Conservation (phyloP, 2,797 vertebrate species). For the Mareca strepera region DNA sequence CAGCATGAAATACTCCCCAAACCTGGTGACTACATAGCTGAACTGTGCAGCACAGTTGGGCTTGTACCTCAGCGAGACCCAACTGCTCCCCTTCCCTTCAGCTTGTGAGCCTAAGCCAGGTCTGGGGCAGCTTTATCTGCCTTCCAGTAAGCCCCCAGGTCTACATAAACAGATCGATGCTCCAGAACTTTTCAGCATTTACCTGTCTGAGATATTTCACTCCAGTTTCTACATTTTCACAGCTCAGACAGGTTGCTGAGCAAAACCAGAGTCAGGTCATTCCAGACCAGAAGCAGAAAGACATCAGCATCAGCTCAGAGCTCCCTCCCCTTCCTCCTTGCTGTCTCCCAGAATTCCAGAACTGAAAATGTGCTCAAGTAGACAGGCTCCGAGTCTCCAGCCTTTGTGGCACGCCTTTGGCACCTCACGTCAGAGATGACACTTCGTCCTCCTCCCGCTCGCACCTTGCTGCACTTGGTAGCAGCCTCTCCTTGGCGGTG, state of each 20-base stretch:
- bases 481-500: accelerated
- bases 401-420: not conserved
- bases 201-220: not conserved
- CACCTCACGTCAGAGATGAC: not conserved
- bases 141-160: not conserved
- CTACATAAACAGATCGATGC: accelerated
- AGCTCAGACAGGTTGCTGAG: too few relatives aligned
- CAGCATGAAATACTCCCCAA: not conserved
- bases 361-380: not conserved
- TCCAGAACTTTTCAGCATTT: not conserved
- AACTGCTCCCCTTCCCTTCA: not conserved
- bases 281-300: not conserved
- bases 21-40: not conserved
- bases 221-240: not conserved
- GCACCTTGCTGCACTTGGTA: accelerated
- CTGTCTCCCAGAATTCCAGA: not conserved
- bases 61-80: not conserved
- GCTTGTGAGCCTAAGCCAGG: not conserved
- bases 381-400: too few relatives aligned
- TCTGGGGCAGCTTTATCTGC: not conserved
- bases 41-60: not conserved
- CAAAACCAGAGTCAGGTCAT: not conserved
- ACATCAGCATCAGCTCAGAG: not conserved
- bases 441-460: not conserved
- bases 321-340: not conserved